phyloP scores from a whole-genome alignment of 2,888 invertebrate species.

The Drosophila limbata region DNA sequence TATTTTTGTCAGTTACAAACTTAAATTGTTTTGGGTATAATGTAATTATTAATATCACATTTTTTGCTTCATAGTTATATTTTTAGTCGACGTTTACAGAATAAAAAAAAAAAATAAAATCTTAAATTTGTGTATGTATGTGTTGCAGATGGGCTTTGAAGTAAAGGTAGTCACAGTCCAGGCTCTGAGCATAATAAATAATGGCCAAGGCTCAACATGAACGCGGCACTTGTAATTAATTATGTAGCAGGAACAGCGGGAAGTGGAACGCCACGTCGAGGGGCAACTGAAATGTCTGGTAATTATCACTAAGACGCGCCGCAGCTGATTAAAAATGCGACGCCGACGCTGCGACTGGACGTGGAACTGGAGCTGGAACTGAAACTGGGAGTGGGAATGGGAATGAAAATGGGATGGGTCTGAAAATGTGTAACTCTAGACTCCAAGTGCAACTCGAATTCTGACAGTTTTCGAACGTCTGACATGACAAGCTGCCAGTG shows the following conservation, averaged over 20 bases:
- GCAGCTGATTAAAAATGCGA: slow-evolving; percentile 80
- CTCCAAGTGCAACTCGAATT: slow-evolving; percentile 63
- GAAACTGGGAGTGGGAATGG: neutral
- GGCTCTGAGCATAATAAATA: slow-evolving; percentile 53
- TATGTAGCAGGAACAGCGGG: slow-evolving; percentile 42
- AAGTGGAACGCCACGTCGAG: slow-evolving; percentile 25
- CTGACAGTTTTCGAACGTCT: slow-evolving; percentile 81
- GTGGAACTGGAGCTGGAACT: neutral
- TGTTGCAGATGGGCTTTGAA: slow-evolving; percentile 14
- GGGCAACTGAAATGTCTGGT: slow-evolving; percentile 72
- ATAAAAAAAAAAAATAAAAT: no score
- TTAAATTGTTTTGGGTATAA: no score
- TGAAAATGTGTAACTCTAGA: slow-evolving; percentile 21
- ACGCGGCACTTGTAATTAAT: slow-evolving; percentile 68
- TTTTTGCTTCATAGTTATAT: no score
- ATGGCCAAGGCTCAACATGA: slow-evolving; percentile 56
- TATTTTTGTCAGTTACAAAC: no score
- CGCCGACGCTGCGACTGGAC: slow-evolving; percentile 50
- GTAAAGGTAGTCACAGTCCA: slow-evolving; percentile 11
- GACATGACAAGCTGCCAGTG: slow-evolving; percentile 83
- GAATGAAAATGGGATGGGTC: slow-evolving; percentile 3
- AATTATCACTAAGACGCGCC: slow-evolving; percentile 78
- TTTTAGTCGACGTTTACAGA: no score
- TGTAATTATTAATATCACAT: no score
- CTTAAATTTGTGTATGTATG: no score